Percentiles rank a stretch among this genome's conserved stretches.
These are phyloP conservation scores for Epistrophe eligans DNA, from an alignment of 2,888 invertebrate genomes.

Conservation along the genomic window DNA sequence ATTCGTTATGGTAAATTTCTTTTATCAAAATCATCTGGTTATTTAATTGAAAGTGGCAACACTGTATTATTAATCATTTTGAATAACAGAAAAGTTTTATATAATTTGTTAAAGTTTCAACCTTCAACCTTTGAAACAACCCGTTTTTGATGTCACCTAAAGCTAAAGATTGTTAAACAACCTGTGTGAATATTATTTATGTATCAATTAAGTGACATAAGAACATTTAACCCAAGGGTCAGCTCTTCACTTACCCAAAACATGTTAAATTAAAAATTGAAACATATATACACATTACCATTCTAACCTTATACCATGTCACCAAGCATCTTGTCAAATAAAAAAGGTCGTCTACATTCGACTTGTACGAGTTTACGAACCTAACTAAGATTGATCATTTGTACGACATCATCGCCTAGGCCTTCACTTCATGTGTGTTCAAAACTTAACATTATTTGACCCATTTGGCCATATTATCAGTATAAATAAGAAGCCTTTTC, in stretches of 20 bases:
- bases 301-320: background rate
- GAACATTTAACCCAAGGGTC: background rate
- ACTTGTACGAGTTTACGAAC: no score
- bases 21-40: no score
- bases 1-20: no score
- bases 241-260: background rate
- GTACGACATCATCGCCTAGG: background rate
- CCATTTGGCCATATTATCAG: conserved; percentile 11
- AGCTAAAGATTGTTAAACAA: background rate
- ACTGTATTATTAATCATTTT: no score
- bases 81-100: no score
- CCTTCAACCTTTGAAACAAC: background rate
- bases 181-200: background rate
- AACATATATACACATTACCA: background rate
- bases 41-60: no score
- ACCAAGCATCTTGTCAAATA: background rate
- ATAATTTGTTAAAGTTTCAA: no score
- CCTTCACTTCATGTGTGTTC: background rate
- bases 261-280: background rate
- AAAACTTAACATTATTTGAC: conserved; percentile 1
- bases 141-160: background rate
- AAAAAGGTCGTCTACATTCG: background rate
- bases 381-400: background rate
- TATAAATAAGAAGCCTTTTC: background rate
- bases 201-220: background rate